Evolutionary conservation across 2,888 invertebrate genomes (phyloP).

Genomic region (Drosophila quasianomalipes): DNA sequence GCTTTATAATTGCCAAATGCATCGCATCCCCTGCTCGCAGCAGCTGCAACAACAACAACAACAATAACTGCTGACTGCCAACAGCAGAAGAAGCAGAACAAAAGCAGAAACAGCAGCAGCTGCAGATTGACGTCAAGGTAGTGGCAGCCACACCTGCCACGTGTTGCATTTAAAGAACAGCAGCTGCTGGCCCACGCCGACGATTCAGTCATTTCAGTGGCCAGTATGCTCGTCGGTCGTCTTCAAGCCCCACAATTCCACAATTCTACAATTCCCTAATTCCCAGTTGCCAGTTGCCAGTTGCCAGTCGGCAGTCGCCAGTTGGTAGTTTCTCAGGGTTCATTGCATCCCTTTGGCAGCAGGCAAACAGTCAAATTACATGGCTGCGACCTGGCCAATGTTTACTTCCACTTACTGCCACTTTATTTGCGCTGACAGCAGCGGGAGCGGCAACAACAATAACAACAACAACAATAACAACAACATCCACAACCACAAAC

Average conservation of each 20-base stretch:
- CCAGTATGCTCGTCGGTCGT: neutral
- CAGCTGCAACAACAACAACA: constrained; percentile 36
- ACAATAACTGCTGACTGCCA: neutral
- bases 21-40: constrained; percentile 37
- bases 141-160: constrained; percentile 70
- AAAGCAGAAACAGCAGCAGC: constrained; percentile 27
- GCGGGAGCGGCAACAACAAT: constrained; percentile 10
- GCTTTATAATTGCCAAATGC: constrained; percentile 57
- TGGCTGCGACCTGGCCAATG: constrained; percentile 60
- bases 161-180: constrained; percentile 63
- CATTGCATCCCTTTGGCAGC: constrained; percentile 49
- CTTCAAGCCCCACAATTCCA: constrained; percentile 3
- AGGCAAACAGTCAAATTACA: constrained; percentile 71
- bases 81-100: constrained; percentile 1
- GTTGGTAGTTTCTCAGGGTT: constrained; percentile 19
- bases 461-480: neutral
- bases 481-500: neutral
- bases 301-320: neutral
- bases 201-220: constrained; percentile 8
- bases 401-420: constrained; percentile 68
- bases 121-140: constrained; percentile 53
- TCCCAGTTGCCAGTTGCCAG: neutral
- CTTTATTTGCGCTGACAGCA: constrained; percentile 63
- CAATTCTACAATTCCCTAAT: constrained; percentile 1
- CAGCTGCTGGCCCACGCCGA: constrained; percentile 52